Evolutionary conservation across 2,113 vertebrate genomes (phyloP).

Genomic region (Dasyornis broadbenti): DNA sequence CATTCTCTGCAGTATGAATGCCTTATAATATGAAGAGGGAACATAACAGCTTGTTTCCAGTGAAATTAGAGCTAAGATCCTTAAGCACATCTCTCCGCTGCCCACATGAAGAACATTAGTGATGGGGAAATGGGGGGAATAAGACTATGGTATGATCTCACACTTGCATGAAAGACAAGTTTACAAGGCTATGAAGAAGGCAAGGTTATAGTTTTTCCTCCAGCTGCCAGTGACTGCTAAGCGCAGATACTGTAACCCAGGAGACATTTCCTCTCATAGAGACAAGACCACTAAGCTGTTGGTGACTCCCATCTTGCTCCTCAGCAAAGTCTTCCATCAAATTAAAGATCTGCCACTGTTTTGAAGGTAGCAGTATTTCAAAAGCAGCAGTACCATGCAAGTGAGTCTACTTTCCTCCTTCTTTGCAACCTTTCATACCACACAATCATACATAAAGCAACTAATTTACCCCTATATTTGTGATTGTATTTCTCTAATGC

Average conservation of each 20-base stretch:
- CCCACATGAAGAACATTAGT: neutral
- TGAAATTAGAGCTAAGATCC: neutral
- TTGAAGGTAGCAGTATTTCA: neutral
- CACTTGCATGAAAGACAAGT: neutral
- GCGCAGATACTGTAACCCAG: neutral
- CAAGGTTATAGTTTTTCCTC: neutral
- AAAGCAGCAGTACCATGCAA: neutral
- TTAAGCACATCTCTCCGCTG: neutral
- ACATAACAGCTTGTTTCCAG: neutral
- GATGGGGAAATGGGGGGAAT: accelerated
- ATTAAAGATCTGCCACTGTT: neutral
- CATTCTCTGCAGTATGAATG: neutral
- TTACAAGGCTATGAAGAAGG: neutral
- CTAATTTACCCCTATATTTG: neutral
- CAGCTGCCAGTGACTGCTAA: neutral
- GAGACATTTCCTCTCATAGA: neutral
- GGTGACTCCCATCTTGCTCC: neutral
- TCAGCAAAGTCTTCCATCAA: neutral
- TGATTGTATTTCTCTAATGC: neutral
- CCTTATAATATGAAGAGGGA: neutral
- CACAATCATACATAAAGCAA: neutral
- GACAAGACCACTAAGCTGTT: neutral
- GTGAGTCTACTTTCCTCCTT: neutral
- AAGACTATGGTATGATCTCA: neutral
- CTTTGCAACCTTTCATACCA: neutral